Evolutionary conservation across 2,797 vertebrate genomes (phyloP), one percentile per base, ranked within the genome.

Genomic region (Fundulus diaphanus): DNA sequence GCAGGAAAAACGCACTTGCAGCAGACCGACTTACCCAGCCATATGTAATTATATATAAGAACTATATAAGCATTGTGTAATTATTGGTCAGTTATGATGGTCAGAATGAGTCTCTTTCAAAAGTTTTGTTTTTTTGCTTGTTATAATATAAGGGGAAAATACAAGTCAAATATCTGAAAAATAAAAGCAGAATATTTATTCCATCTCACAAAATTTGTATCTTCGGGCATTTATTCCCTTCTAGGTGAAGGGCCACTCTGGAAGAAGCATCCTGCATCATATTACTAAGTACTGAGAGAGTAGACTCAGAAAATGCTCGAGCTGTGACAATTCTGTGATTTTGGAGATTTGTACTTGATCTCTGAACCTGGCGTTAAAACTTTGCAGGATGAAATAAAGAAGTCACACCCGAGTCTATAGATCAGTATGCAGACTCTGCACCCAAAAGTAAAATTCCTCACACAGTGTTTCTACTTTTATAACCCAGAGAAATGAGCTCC

Each of bases 121-220:
- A 81, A 80, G n/a, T n/a, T n/a, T n/a, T n/a, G n/a, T n/a, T n/a
- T n/a, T n/a, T n/a, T n/a, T 35, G 48, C 63, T 66, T 20, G 15
- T 59, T 59, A 7, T 0, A 44, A 27, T 35, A 37, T 13, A 82
- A 79, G 37, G 68, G 48, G 31, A 57, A 70, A 72, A 80, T 69
- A 49, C 11, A 44, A 80, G 77, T 54, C 59, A 37, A 56, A 68
- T 82, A 76, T 72, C 9, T 52, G 12, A 74, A 63, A 51, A 69
- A 69, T 81, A 52, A 63, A 73, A 85, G 79, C 69, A 46, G 52
- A 79, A 85, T 82, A 82, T 83, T 85, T 67, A 85, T 83, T 51
- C 70, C 59, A 73, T 61, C 86, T 80, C 85, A 81, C 85, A 86
- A 85, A 89, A 82, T 90, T 82, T 82, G 73, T 72, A 76, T 87